Evolutionary conservation across 2,113 vertebrate genomes (phyloP).

Genomic region (Callipepla californica): DNA sequence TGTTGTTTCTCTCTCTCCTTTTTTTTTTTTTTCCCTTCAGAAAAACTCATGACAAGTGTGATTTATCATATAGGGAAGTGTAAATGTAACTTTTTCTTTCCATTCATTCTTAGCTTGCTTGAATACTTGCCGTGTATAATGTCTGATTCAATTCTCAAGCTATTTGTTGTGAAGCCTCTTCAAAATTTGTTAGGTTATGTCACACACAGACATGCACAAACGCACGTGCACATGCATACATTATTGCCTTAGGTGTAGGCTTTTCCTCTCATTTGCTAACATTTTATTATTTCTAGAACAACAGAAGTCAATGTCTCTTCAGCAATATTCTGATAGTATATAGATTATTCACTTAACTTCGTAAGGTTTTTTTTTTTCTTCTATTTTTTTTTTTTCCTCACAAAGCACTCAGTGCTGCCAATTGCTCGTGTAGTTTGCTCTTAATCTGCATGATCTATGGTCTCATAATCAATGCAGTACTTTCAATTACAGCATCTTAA

Average conservation of each 20-base stretch:
- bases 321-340: neutral
- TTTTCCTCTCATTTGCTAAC: neutral
- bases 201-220: neutral
- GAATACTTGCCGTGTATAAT: neutral
- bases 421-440: neutral
- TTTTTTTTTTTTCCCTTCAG: neutral
- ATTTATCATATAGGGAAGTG: neutral
- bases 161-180: too few species aligned
- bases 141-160: neutral
- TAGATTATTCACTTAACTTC: neutral
- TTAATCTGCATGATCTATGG: neutral
- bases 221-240: neutral
- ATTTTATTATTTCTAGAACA: neutral
- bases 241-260: neutral
- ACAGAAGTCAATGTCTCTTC: neutral
- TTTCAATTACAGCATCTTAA: too few species aligned
- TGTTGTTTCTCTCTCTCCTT: neutral
- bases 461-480: too few species aligned
- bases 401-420: neutral
- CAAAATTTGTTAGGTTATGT: neutral
- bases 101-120: neutral
- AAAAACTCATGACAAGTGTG: neutral
- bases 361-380: too few species aligned
- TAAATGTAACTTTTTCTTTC: neutral
- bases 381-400: neutral